Percentiles rank a stretch among this genome's conserved stretches.
These are phyloP conservation scores for Fragum fragum DNA, from an alignment of 2,888 invertebrate genomes.

Conservation along the genomic window DNA sequence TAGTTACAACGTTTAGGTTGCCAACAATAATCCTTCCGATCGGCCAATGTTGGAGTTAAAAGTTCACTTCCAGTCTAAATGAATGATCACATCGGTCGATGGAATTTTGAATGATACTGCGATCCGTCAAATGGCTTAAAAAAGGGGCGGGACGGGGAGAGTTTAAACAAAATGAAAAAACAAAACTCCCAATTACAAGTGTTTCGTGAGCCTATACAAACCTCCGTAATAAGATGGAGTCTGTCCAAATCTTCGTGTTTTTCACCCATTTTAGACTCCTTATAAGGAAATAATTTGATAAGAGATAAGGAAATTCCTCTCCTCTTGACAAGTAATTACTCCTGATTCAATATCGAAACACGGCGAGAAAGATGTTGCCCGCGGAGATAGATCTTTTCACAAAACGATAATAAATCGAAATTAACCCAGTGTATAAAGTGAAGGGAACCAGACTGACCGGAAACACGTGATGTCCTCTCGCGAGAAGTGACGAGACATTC, in stretches of 20 bases:
- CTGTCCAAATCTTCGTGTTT: not conserved
- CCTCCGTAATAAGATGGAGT: not conserved
- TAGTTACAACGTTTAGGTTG: no score
- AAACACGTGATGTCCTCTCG: not conserved
- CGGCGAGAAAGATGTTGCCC: not conserved
- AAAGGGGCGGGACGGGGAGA: no score
- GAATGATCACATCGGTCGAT: no score
- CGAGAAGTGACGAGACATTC: not conserved
- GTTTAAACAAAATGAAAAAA: no score
- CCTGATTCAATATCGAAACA: slow-evolving; percentile 14
- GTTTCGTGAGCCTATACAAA: no score
- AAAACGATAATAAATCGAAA: slow-evolving; percentile 12
- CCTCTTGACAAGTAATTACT: slow-evolving; percentile 27
- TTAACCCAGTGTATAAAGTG: not conserved
- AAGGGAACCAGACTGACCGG: slow-evolving; percentile 21
- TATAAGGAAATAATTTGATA: slow-evolving; percentile 21
- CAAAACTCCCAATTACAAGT: no score
- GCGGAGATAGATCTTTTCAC: slow-evolving; percentile 19
- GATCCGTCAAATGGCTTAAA: no score
- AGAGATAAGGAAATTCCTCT: slow-evolving; percentile 3
- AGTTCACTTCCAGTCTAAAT: no score
- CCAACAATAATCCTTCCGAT: no score
- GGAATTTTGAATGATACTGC: no score
- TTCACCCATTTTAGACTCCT: not conserved
- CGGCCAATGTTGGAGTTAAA: no score